These are phyloP conservation scores for Sprattus sprattus DNA, from an alignment of 2,113 vertebrate genomes.

Conservation along the genomic window DNA sequence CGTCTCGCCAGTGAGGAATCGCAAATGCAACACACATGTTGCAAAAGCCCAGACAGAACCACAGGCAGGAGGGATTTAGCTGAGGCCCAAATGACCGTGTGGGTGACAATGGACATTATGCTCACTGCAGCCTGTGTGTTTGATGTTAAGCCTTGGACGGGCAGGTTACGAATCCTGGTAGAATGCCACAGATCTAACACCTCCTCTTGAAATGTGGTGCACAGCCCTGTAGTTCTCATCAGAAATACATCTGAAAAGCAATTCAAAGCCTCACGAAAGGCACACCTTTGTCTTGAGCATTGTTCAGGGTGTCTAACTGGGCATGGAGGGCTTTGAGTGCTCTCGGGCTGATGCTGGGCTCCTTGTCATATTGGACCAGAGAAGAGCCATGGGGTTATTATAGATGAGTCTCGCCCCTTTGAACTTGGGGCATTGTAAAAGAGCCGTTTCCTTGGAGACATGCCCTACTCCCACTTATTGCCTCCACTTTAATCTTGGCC, in stretches of 20 bases:
- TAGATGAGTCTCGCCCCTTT: constrained; percentile 29
- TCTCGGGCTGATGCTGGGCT: neutral
- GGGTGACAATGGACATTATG: constrained; percentile 47
- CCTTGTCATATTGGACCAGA: constrained; percentile 34
- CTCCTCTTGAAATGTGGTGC: neutral
- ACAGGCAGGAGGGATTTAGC: constrained; percentile 43
- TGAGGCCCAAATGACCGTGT: constrained; percentile 16
- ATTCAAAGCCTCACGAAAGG: neutral
- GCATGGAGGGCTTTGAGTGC: too few species aligned
- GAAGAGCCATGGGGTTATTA: constrained; percentile 33
- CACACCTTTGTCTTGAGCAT: too few species aligned
- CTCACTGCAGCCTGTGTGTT: constrained; percentile 16
- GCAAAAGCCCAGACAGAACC: constrained; percentile 42
- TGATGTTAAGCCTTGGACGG: neutral
- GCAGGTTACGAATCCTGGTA: constrained; percentile 24
- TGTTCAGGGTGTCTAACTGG: too few species aligned
- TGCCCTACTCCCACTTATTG: constrained; percentile 36
- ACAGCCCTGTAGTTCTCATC: neutral
- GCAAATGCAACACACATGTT: constrained; percentile 68
- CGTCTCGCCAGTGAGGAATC: constrained; percentile 64
- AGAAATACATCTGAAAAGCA: neutral
- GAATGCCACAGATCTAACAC: neutral
- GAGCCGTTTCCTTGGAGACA: constrained; percentile 61
- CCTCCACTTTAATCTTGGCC: constrained; percentile 47
- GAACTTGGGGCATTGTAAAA: constrained; percentile 8